phyloP scores from a whole-genome alignment of 2,888 invertebrate species.

The Xestoiulus laeticollis region DNA sequence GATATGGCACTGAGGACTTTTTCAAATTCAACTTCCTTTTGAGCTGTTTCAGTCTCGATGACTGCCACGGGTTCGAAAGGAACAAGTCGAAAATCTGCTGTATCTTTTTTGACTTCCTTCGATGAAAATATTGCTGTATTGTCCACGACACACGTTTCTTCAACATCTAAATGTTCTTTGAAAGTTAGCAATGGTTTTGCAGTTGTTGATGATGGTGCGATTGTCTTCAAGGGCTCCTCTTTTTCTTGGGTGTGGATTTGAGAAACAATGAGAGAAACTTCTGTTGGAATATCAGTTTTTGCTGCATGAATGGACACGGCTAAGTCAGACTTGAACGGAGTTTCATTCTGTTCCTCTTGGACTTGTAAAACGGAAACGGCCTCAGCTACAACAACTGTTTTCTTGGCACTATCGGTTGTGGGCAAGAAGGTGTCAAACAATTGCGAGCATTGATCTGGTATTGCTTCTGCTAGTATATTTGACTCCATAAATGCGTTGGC shows the following conservation, averaged over 20 bases:
- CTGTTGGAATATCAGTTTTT: not conserved
- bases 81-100: slow-evolving; percentile 62
- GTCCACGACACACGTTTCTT: slow-evolving; percentile 47
- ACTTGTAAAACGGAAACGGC: slow-evolving; percentile 48
- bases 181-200: slow-evolving; percentile 46
- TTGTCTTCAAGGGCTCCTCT: slow-evolving; percentile 43
- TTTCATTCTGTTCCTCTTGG: slow-evolving; percentile 18
- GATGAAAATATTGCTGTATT: slow-evolving; percentile 11
- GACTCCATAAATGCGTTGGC: slow-evolving; percentile 22
- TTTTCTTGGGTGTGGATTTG: slow-evolving; percentile 35
- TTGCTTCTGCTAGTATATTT: slow-evolving; percentile 32
- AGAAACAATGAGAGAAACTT: slow-evolving; percentile 21
- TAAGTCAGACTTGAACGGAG: not conserved
- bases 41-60: slow-evolving; percentile 72
- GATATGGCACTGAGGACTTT: not conserved
- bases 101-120: not conserved
- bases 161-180: slow-evolving; percentile 52
- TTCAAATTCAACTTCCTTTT: slow-evolving; percentile 66
- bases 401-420: slow-evolving; percentile 15
- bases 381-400: slow-evolving; percentile 51
- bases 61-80: slow-evolving; percentile 73
- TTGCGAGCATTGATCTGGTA: slow-evolving; percentile 6
- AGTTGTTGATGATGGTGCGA: not conserved
- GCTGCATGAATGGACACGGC: not conserved
- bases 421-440: slow-evolving; percentile 47